Evolutionary conservation across 2,113 vertebrate genomes (phyloP), one percentile per base, ranked within the genome.

Genomic region (Alligator mississippiensis): DNA sequence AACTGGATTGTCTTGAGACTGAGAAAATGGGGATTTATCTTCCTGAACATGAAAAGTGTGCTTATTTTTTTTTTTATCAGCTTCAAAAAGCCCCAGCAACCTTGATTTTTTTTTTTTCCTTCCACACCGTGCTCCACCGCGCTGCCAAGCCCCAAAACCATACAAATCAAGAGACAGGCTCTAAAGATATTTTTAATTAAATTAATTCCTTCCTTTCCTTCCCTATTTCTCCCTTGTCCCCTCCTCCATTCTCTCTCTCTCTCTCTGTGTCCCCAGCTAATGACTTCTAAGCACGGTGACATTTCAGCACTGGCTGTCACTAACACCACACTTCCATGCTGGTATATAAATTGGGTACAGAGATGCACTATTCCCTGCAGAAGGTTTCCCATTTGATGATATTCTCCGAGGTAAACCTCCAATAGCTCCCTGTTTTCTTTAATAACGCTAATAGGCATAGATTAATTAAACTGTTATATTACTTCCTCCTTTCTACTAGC

Each of bases 111-210:
- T 38, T 34, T 47, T 47, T 47, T 97, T 94, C 91, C 90, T 96
- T 93, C 92, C 96, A 92, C 84, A 93, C 94, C 90, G 75, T 93
- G 96, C 95, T 93, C 93, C 91, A 58, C 96, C 92, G 91, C 93
- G 90, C 92, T 89, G 92, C 96, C 96, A 97, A 96, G 94, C 95
- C 96, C 97, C 93, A 82, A 94, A 96, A 94, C 96, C 95, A 89
- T 96, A 92, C 93, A 80, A 95, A 97, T 95, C 91, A 94, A 96
- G 96, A 97, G 95, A 85, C 94, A 91, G 96, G 80, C 93, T 95
- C 96, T 89, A 96, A 97, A 97, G 96, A 97, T 96, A 95, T 95
- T 96, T 97, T 95, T 95, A 97, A 97, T 97, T 97, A 96, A 97
- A 97, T 95, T 95, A 92, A 92, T 96, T 93, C 89, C 87, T 90